Base-by-base conservation (phyloP, 2,113 vertebrate genomes). In the Collichthys lucidus region DNA sequence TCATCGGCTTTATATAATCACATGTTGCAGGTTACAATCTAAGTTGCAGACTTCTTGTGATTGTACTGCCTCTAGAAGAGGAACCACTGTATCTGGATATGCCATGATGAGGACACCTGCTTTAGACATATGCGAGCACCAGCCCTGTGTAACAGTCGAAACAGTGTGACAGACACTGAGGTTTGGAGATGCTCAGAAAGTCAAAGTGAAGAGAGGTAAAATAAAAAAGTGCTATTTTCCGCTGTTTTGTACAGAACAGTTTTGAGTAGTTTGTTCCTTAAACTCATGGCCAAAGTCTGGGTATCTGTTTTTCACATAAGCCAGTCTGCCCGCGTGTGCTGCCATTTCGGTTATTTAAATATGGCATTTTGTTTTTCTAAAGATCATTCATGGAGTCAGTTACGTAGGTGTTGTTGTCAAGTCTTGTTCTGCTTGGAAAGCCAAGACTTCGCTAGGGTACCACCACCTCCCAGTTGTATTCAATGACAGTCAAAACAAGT, bases 41-140 rank as follows among this genome's bases (percentile, higher is more conserved):
- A 68, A 87, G 63, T n/a, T 66, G 62, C 80, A 84, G 82, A 75
- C 73, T 72, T 20, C 6, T 64, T 62, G 14, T 55, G 70, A 70
- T 57, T 64, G n/a, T 22, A 1, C 44, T 59, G 24, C 19, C 44
- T 57, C 29, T 2, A 56, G 31, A 17, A 42, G 8, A 55, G 47
- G 6, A 50, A 49, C 50, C 72, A 55, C 78, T 77, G 67, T 46
- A 53, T 66, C 46, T 74, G 75, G 59, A 67, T 53, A 50, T 56
- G 42, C 20, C n/a, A 67, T 79, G 83, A 83, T 22, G 57, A 50
- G 47, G 31, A 65, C 69, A 66, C 55, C 76, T 83, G 75, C 26
- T 77, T 86, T 75, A 77, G 57, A 63, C 63, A 79, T 74, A 73
- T 17, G 14, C 26, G 17, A 50, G 53, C 16, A 50, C 3, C 31